Evolutionary conservation across 1,140 invertebrate genomes (phyloP).

Genomic region (Plectrocnemia conspersa): DNA sequence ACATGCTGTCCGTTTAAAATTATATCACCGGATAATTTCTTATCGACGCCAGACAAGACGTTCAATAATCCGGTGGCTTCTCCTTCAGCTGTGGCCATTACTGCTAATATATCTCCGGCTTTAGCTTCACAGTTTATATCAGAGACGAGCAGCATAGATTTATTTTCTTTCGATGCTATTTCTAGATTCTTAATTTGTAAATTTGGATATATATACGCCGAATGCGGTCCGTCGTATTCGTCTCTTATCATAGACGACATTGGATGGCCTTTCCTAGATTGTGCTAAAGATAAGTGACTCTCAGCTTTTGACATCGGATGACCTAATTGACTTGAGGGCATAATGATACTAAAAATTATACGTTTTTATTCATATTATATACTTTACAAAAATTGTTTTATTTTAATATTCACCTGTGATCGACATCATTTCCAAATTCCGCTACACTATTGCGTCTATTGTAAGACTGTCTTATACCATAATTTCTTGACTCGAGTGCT

Average conservation of each 20-base stretch:
- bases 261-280: conserved; percentile 43
- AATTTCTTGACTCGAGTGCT: conserved; percentile 50
- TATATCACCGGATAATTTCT: conserved; percentile 70
- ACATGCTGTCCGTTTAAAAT: conserved; percentile 82
- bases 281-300: conserved; percentile 53
- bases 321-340: conserved; percentile 50
- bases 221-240: conserved; percentile 51
- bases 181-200: conserved; percentile 57
- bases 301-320: conserved; percentile 55
- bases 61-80: conserved; percentile 80
- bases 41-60: conserved; percentile 67
- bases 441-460: conserved; percentile 62
- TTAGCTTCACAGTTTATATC: conserved; percentile 62
- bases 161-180: conserved; percentile 52
- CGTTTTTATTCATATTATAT: background rate
- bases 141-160: conserved; percentile 48
- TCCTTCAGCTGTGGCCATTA: conserved; percentile 78
- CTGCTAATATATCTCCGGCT: conserved; percentile 83
- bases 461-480: conserved; percentile 37
- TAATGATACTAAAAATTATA: conserved; percentile 41
- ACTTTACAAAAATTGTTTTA: background rate
- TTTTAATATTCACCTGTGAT: conserved; percentile 42
- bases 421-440: conserved; percentile 55
- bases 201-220: conserved; percentile 59
- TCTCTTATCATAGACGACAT: conserved; percentile 47